Base-by-base conservation (phyloP, 2,113 vertebrate genomes). In the Pelusios castaneus region DNA sequence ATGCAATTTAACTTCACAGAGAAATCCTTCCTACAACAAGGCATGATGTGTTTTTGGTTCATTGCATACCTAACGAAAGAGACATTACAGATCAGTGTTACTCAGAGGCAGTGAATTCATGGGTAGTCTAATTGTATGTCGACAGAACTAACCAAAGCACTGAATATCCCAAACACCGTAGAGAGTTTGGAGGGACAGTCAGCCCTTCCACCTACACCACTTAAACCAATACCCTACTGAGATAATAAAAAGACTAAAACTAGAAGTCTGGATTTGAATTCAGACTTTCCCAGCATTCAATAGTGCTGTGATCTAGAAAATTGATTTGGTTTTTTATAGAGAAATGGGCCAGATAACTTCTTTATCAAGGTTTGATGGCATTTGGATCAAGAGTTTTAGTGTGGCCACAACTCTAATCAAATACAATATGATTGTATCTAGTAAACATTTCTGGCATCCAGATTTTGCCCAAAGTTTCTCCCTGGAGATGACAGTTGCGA, bases 361-460 rank as follows among this genome's bases (percentile, higher is more conserved):
- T 87, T 80, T 2, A 17, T 27, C 82, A 45, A 80, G n/a, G 31
- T 86, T 88, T 75, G 63, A 90, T 75, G 41, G 67, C 34, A 29
- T 80, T 47, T 43, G 51, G n/a, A 63, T 80, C 56, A n/a, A 67
- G 29, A 87, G 38, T 79, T 63, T 82, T 87, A 76, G 58, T 43
- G 17, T 88, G 49, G 76, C 25, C 85, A 92, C 70, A 89, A 52
- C 89, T 82, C 45, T 87, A 85, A 92, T 81, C 29, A 84, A 96
- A 92, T 25, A 67, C 25, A 4, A 31, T 51, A 21, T 88, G 80
- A 29, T n/a, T 63, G 86, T 75, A 84, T 87, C 81, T 85, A 86
- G 54, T 82, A 76, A 86, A 82, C 4, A 55, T 43, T 31, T 84
- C 89, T 88, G 81, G 81, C 79, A 88, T 55, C 38, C 34, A n/a